Percentiles rank a stretch among this genome's conserved stretches.
Evolutionary conservation across 2,797 vertebrate species (phyloP).

Genomic region (Mormyrops boulengeri): DNA sequence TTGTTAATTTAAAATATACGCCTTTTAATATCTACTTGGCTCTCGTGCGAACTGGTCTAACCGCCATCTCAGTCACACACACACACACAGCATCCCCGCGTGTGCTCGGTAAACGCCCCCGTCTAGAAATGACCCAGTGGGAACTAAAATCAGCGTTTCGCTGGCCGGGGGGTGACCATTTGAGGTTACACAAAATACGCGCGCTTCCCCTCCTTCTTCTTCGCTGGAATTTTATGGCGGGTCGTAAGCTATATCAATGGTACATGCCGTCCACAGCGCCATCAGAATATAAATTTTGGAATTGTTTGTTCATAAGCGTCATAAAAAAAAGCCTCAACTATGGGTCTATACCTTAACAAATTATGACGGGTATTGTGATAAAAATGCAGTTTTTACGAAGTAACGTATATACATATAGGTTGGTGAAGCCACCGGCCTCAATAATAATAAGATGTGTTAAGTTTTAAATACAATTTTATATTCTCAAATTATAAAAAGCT

Average conservation of each 20-base stretch:
- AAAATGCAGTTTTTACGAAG: not conserved
- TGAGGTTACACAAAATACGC: slow-evolving; percentile 11
- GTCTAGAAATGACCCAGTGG: slow-evolving; percentile 41
- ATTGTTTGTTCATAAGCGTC: not conserved
- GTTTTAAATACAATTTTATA: not conserved
- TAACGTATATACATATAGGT: not conserved
- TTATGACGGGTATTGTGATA: not conserved
- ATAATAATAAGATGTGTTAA: not conserved
- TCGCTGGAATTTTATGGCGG: slow-evolving; percentile 7
- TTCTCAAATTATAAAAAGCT: not conserved
- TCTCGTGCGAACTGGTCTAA: slow-evolving; percentile 47
- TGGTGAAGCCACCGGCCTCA: not conserved
- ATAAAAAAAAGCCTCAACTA: not conserved
- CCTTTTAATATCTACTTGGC: slow-evolving; percentile 45
- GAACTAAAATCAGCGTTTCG: slow-evolving; percentile 28
- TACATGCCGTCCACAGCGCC: not conserved
- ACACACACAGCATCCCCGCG: slow-evolving; percentile 51
- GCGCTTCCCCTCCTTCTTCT: slow-evolving; percentile 50
- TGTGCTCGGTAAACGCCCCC: slow-evolving; percentile 45
- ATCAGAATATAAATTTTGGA: not conserved
- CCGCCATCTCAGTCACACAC: slow-evolving; percentile 66
- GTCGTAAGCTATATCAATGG: not conserved
- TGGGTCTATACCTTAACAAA: not conserved
- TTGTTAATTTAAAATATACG: slow-evolving; percentile 30
- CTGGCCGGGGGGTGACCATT: not conserved